Base-by-base conservation (phyloP, 2,113 vertebrate genomes). In the Cromileptes altivelis region DNA sequence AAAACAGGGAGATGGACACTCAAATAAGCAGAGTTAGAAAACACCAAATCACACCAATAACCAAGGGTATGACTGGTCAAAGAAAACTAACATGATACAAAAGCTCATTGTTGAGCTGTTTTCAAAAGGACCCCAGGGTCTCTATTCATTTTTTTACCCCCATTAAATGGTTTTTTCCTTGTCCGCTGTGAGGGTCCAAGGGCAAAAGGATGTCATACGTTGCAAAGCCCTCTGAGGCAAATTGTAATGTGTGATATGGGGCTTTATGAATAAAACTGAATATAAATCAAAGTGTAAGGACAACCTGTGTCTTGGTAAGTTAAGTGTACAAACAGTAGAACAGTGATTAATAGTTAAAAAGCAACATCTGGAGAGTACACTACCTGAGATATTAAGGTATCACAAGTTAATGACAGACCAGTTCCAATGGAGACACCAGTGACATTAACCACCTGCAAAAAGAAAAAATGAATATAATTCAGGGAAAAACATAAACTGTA, bases 331-430 rank as follows among this genome's bases (percentile, higher is more conserved):
- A 37, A 37, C 33, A 64, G 57, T n/a, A 25, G 64, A 83, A 81
- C 21, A 65, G 13, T 23, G 56, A 50, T 17, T 57, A 74, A 37
- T 7, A 37, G 33, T 37, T 6, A 7, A 37, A 37, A 37, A 37
- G 33, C 6, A 37, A 37, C 33, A 37, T 37, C 18, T 50, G 73
- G 62, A 87, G 42, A 74, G 0, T 25, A 70, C 61, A 17, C 8
- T 91, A 98, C 97, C 97, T 98, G 97, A 58, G 97, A 97, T 92
- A 99, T 98, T 75, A 99, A 95, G 0, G 98, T 98, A 88, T 99
- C 97, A 0, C 97, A 99, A 0, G 97, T 97, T 2, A 96, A 96
- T 2, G 97, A 95, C 74, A 98, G 82, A 12, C 98, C 98, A 0
- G 92, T 82, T 0, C 97, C 97, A 0, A 98, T 94, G 0, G 97